Conservation (phyloP, 1,140 invertebrate species). For the Solenopsis fugax region DNA sequence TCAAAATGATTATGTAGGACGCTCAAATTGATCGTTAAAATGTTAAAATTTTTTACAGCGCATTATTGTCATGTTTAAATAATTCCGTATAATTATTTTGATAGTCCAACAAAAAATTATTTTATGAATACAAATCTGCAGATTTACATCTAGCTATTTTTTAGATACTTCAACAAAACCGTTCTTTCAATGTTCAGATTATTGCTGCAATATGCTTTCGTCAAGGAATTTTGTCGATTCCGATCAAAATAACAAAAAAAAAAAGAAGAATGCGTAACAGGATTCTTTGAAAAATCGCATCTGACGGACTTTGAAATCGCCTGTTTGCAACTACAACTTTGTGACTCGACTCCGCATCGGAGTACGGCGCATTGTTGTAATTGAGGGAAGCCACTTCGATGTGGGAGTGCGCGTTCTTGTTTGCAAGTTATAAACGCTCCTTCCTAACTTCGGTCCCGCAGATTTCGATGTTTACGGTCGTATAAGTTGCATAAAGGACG, state of each 20-base stretch:
- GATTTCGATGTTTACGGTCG: conserved; percentile 9
- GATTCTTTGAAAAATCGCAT: not conserved
- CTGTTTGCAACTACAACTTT: not conserved
- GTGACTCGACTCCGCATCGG: not conserved
- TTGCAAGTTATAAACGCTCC: conserved; percentile 29
- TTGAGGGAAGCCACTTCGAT: conserved; percentile 8
- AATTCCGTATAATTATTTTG: too few species aligned
- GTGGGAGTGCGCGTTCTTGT: not conserved
- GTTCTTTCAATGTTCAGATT: too few species aligned
- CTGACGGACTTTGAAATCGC: not conserved
- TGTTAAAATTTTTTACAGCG: too few species aligned
- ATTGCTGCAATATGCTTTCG: not conserved
- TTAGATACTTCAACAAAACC: too few species aligned
- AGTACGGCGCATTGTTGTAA: conserved; percentile 20
- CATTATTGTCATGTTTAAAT: too few species aligned
- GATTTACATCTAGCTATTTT: too few species aligned
- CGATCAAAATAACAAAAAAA: not conserved
- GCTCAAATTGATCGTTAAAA: too few species aligned
- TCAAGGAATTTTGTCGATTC: not conserved
- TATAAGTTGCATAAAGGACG: conserved; percentile 22
- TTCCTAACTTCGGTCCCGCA: conserved; percentile 23
- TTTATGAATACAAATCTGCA: too few species aligned
- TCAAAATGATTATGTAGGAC: too few species aligned
- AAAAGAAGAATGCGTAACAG: not conserved
- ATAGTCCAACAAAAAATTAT: too few species aligned